Percentiles rank a stretch among this genome's conserved stretches.
phyloP scores from a whole-genome alignment of 1,140 invertebrate species.

The Eupristina koningsbergeri region DNA sequence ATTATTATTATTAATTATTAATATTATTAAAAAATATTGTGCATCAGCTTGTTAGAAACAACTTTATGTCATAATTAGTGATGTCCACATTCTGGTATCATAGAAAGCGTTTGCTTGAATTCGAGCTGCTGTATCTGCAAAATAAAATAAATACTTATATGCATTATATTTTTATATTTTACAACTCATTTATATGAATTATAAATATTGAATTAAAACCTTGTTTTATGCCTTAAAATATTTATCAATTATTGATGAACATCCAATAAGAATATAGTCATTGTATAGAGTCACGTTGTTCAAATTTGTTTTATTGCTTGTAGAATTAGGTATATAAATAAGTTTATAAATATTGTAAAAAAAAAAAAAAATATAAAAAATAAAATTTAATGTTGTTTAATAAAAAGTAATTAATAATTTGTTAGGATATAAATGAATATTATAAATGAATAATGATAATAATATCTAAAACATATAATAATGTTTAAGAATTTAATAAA shows the following conservation, averaged over 20 bases:
- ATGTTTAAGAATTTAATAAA: too few relatives aligned
- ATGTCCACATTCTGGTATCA: slow-evolving; percentile 61
- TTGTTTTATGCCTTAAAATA: neutral
- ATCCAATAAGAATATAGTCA: neutral
- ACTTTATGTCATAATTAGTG: slow-evolving; percentile 47
- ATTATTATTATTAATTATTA: neutral
- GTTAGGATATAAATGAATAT: too few relatives aligned
- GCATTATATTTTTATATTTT: neutral
- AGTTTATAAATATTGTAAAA: too few relatives aligned
- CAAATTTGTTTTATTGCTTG: too few relatives aligned
- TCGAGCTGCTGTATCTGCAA: slow-evolving; percentile 66
- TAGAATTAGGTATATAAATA: too few relatives aligned
- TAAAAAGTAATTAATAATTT: too few relatives aligned
- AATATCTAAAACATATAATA: too few relatives aligned
- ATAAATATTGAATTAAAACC: neutral
- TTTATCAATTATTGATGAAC: neutral
- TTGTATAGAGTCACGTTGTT: neutral
- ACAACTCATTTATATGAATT: too few relatives aligned
- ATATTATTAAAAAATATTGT: slow-evolving; percentile 34
- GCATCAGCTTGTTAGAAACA: neutral
- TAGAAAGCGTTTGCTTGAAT: slow-evolving; percentile 60
- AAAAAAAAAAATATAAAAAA: too few relatives aligned
- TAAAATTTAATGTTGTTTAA: too few relatives aligned
- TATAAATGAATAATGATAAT: too few relatives aligned
- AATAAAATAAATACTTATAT: slow-evolving; percentile 29